phyloP scores from a whole-genome alignment of 2,888 invertebrate species.

The Mechanitis messenoides region DNA sequence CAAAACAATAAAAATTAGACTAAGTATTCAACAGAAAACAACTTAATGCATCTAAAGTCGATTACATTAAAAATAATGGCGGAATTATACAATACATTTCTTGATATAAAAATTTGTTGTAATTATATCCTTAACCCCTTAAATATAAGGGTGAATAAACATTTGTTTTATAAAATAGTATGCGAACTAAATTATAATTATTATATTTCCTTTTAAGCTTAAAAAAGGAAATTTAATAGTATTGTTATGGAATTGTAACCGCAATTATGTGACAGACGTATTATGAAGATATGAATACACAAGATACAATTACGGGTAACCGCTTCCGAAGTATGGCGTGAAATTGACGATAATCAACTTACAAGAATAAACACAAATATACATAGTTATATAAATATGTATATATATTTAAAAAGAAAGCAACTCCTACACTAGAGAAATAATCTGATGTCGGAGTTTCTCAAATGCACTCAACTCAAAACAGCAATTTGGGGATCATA shows the following conservation, averaged over 20 bases:
- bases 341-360: conserved; percentile 38
- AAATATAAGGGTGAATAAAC: not conserved
- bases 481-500: no score
- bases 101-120: not conserved
- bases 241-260: not conserved
- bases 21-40: not conserved
- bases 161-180: not conserved
- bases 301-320: conserved; percentile 48
- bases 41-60: not conserved
- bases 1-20: not conserved
- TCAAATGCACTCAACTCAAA: no score
- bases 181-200: not conserved
- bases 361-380: not conserved
- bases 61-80: not conserved
- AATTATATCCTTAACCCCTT: not conserved
- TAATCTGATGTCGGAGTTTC: no score
- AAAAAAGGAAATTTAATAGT: conserved; percentile 2
- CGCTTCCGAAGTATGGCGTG: conserved; percentile 65
- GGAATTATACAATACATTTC: not conserved
- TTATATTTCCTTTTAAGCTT: not conserved
- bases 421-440: no score
- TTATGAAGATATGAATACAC: conserved; percentile 44
- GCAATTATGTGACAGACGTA: conserved; percentile 36
- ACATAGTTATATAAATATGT: no score
- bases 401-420: no score